phyloP scores from a whole-genome alignment of 2,797 vertebrate genomes.

The Melanotaenia parkinsoni region DNA sequence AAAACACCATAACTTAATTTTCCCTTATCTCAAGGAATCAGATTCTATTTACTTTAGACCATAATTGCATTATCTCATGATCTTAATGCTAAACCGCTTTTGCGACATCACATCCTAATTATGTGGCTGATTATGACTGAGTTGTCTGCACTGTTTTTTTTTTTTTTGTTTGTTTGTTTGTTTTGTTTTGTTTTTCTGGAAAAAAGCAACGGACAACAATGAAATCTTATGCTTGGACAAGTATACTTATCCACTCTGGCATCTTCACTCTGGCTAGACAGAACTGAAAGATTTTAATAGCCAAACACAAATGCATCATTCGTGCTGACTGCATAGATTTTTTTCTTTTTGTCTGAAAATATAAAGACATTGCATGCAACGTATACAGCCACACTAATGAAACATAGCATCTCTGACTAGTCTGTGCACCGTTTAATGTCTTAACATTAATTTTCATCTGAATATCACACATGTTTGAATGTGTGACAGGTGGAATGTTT shows the following conservation, averaged over 20 bases:
- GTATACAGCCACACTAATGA: not conserved
- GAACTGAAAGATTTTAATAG: not conserved
- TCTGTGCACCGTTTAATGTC: not conserved
- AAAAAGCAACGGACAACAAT: not conserved
- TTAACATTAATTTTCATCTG: not conserved
- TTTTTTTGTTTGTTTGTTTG: not conserved
- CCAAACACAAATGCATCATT: not conserved
- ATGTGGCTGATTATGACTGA: conserved; percentile 20
- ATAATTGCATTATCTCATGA: conserved; percentile 32
- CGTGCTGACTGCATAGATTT: not conserved
- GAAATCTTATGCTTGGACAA: conserved; percentile 1
- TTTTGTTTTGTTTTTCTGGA: too few relatives aligned
- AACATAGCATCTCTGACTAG: not conserved
- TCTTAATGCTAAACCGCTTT: conserved; percentile 22
- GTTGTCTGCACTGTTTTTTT: not conserved
- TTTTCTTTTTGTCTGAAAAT: not conserved
- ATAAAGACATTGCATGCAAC: not conserved
- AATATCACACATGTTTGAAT: not conserved
- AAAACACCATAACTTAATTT: conserved; percentile 40
- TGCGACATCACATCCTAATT: conserved; percentile 34
- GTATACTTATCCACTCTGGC: not conserved
- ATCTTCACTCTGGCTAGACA: not conserved
- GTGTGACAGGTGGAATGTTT: not conserved
- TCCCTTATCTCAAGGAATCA: conserved; percentile 26
- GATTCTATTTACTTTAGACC: conserved; percentile 31